Conservation (phyloP, 64 coral and sea anemone species). For the Stichodactyla mertensii region DNA sequence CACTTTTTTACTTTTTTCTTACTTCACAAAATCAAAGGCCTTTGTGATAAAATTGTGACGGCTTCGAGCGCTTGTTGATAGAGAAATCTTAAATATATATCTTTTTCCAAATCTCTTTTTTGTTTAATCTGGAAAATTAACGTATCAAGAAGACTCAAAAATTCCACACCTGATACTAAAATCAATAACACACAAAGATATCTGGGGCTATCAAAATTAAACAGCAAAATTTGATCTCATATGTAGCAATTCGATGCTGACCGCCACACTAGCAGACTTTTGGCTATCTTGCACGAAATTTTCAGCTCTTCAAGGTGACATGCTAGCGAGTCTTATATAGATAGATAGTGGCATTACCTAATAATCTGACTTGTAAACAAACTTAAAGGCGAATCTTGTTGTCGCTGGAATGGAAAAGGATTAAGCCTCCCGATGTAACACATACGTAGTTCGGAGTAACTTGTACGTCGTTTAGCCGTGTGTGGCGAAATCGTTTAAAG, state of each 20-base stretch:
- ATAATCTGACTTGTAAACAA: conserved; percentile 21
- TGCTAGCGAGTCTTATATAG: background rate
- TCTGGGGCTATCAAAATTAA: background rate
- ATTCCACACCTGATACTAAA: background rate
- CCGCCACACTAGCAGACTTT: background rate
- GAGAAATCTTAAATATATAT: background rate
- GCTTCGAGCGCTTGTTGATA: background rate
- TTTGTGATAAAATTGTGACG: too few relatives aligned
- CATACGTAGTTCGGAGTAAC: background rate
- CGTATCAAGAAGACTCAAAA: background rate
- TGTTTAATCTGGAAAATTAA: conserved; percentile 5
- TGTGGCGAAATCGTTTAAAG: background rate
- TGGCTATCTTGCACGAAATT: background rate
- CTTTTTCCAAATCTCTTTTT: background rate
- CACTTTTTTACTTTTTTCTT: too few relatives aligned
- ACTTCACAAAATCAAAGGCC: too few relatives aligned
- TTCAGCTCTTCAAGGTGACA: background rate
- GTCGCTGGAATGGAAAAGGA: background rate
- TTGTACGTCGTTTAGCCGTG: too few relatives aligned
- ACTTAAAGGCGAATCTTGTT: background rate
- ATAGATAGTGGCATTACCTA: conserved; percentile 9
- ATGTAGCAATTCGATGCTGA: background rate
- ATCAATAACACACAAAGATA: conserved; percentile 5
- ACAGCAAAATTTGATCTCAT: conserved; percentile 1
- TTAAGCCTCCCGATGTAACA: background rate